Evolutionary conservation across 2,888 invertebrate genomes (phyloP).

Genomic region (Antitype chi): DNA sequence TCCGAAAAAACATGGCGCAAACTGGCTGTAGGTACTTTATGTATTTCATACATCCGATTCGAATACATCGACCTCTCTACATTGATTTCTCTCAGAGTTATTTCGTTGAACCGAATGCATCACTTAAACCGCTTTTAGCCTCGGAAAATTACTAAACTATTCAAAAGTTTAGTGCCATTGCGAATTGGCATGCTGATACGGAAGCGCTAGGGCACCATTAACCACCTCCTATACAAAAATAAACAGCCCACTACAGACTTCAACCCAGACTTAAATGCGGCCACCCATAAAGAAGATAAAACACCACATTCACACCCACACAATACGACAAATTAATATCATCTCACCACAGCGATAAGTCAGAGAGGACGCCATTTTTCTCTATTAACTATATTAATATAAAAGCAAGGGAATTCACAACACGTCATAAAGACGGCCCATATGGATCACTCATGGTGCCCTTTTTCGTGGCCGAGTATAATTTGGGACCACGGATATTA

Average conservation of each 20-base stretch:
- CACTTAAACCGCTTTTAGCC: background rate
- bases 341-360: constrained; percentile 60
- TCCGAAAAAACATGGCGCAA: constrained; percentile 16
- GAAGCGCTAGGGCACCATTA: constrained; percentile 27
- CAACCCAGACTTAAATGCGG: constrained; percentile 18
- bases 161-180: background rate
- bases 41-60: constrained; percentile 8
- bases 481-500: constrained; percentile 84
- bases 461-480: constrained; percentile 74
- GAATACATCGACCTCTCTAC: background rate
- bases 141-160: background rate
- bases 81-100: background rate
- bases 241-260: constrained; percentile 26
- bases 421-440: constrained; percentile 78
- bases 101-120: background rate
- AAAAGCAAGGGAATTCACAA: constrained; percentile 64
- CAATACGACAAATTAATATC: constrained; percentile 59
- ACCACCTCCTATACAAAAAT: constrained; percentile 34
- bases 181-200: constrained; percentile 33
- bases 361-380: constrained; percentile 66
- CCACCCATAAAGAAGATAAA: constrained; percentile 51
- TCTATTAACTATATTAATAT: constrained; percentile 71
- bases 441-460: constrained; percentile 77
- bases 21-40: background rate
- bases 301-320: constrained; percentile 63